These are phyloP conservation scores for Falco columbarius DNA, from an alignment of 2,797 vertebrate species.

Conservation along the genomic window DNA sequence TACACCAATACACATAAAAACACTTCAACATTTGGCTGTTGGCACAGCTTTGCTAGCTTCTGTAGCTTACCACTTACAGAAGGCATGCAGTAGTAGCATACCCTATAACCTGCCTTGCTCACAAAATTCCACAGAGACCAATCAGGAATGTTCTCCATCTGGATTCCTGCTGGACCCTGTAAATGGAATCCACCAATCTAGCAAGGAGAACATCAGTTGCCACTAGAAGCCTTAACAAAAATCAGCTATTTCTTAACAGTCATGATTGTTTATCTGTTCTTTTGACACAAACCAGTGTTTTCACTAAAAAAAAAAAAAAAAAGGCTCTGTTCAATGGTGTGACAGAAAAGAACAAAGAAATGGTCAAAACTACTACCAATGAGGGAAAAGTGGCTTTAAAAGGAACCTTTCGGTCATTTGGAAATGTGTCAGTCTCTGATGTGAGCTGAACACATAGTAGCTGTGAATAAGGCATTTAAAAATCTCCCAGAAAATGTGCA, in stretches of 20 bases:
- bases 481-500: fast-evolving
- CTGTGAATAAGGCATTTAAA: not conserved
- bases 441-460: not conserved
- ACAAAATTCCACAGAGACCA: not conserved
- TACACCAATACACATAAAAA: not conserved
- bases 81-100: not conserved
- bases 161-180: not conserved
- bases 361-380: not conserved
- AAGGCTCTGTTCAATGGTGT: not conserved
- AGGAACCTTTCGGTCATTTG: not conserved
- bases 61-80: not conserved
- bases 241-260: not conserved
- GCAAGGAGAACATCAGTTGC: not conserved
- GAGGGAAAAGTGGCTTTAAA: not conserved
- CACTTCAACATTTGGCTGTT: not conserved
- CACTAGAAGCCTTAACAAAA: not conserved
- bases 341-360: not conserved
- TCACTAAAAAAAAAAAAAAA: not conserved
- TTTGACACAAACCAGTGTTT: not conserved
- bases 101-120: not conserved
- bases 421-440: not conserved
- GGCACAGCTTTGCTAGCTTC: not conserved
- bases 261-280: not conserved
- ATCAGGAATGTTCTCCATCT: not conserved
- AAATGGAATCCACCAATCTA: not conserved